Evolutionary conservation across 2,113 vertebrate genomes (phyloP), one percentile per base, ranked within the genome.

Genomic region (Alethe castanea): DNA sequence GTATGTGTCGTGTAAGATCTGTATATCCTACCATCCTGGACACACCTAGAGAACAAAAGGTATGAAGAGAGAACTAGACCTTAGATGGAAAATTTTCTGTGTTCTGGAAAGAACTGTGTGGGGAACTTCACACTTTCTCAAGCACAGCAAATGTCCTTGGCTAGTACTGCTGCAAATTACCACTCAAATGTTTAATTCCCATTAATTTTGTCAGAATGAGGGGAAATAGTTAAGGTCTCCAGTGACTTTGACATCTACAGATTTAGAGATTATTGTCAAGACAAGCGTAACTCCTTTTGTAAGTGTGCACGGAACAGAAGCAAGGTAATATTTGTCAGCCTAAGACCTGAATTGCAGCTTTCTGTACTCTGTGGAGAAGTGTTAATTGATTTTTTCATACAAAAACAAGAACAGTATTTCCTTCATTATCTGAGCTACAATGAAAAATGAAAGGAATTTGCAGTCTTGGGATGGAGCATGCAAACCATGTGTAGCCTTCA

Each of bases 1-100:
- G 3, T 35, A 53, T 0, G 1, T 16, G 35, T n/a, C 11, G 11
- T 7, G 38, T 19, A 61, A 52, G 52, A 52, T 17, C 7, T 33
- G 19, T 44, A 31, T 52, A 31, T 31, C 19, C 56, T 50, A 52
- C 14, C 33, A n/a, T 17, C 71, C 29, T 66, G 74, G 19, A 74
- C 18, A 23, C 12, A 33, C 26, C 13, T 28, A 54, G 29, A 73
- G 33, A n/a, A 61, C 4, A 70, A 66, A 61, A 66, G 6, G 9
- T 28, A 19, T 9, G 9, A 86, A 53, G 16, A 79, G 13, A 4
- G 19, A 6, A n/a, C 20, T 18, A 72, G 23, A 69, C 9, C 29
- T 17, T n/a, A 59, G 16, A 18, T 40, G 11, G 45, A 33, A 29
- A 20, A 20, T 48, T 40, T 86, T 66, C 35, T 44, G 14, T 56